Evolutionary conservation across 1,140 invertebrate genomes (phyloP), one percentile per base, ranked within the genome.

Genomic region (Ruditapes philippinarum): DNA sequence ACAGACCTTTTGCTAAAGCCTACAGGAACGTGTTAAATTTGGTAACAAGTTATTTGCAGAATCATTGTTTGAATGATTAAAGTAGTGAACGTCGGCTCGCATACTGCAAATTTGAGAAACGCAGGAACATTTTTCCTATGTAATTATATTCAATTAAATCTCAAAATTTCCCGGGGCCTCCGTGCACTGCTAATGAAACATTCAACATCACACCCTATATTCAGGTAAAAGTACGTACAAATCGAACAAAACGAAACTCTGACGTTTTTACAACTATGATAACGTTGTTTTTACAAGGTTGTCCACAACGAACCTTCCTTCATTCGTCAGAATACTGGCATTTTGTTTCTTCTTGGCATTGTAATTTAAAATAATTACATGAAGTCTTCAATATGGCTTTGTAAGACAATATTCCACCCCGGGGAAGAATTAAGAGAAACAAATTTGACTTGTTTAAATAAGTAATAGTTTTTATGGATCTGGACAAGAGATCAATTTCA

Each of bases 291-390:
- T 28, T 25, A 25, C 28, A n/a, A 28, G n/a, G 70, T 42, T 74
- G 70, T 74, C 70, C 70, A 45, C 38, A 74, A 25, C 11, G 40
- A 74, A 33, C 12, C 38, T 45, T 38, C 40, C 14, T 42, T 74
- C 70, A 74, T 74, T 49, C 40, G 70, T 74, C 70, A 74, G 49
- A 17, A 25, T 38, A 28, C 25, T 74, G 70, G 25, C 70, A 74
- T 25, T 5, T 74, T 12, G 38, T 74, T 42, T 42, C 28, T 45
- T 28, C 70, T 74, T 42, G 40, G 70, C 40, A 40, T 49, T 74
- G 40, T 74, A 74, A 74, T 74, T 74, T 74, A 28, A 65, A 74
- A 42, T 74, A 42, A 28, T 74, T 62, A 19, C 25, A 22, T 28
- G 25, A n/a, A n/a, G n/a, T n/a, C 33, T 73, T 40, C 68, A 73